A percentile compares a stretch with the other conserved stretches of the same genome.
Conservation (phyloP, 1,140 invertebrate genomes). For the Dinothrombium tinctorium region DNA sequence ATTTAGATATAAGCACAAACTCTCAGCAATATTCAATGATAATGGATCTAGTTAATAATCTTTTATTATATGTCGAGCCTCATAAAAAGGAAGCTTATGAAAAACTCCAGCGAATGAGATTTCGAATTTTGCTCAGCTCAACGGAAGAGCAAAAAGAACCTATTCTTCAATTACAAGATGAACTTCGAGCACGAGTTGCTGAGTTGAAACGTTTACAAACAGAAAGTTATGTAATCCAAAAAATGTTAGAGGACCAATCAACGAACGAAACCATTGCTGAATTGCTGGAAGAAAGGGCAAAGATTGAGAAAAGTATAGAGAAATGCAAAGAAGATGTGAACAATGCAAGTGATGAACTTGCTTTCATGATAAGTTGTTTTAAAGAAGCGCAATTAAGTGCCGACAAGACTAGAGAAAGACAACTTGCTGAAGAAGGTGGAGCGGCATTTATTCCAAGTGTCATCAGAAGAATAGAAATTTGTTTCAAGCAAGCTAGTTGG, state of each 20-base stretch:
- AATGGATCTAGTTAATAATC: conserved; percentile 87
- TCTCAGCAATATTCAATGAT: conserved; percentile 84
- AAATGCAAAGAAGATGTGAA: conserved; percentile 72
- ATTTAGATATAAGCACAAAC: conserved; percentile 89
- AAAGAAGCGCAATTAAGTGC: conserved; percentile 42
- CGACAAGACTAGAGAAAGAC: conserved; percentile 21
- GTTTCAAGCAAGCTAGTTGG: conserved; percentile 97
- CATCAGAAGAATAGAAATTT: conserved; percentile 80
- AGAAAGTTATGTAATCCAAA: conserved; percentile 68
- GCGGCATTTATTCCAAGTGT: conserved; percentile 31
- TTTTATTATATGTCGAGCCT: conserved; percentile 85
- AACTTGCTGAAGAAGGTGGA: conserved; percentile 17
- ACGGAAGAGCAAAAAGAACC: conserved; percentile 71
- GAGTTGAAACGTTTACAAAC: conserved; percentile 59
- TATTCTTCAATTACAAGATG: conserved; percentile 72
- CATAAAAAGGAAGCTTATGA: conserved; percentile 73
- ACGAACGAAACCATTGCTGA: background rate
- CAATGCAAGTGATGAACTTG: conserved; percentile 65
- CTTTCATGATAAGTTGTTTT: conserved; percentile 63
- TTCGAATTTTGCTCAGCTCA: conserved; percentile 66
- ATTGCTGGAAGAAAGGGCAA: background rate
- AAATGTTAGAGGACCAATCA: conserved; percentile 17
- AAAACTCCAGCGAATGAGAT: conserved; percentile 65
- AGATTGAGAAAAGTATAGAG: conserved; percentile 29
- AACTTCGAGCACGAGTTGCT: conserved; percentile 42